phyloP scores from a whole-genome alignment of 2,888 invertebrate genomes.

The Drosophila peninsularis region DNA sequence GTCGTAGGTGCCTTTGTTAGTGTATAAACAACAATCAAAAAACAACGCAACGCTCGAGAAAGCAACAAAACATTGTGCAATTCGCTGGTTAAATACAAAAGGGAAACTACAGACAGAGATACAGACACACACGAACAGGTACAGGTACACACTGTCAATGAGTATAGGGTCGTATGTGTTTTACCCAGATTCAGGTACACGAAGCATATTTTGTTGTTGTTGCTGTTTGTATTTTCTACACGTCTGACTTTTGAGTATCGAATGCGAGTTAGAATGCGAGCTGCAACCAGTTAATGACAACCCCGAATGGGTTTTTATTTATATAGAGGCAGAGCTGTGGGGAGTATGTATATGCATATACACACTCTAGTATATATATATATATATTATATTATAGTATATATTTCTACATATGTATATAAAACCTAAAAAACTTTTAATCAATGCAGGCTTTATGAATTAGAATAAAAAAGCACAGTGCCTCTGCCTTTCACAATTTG shows the following conservation, averaged over 20 bases:
- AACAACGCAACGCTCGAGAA: conserved; percentile 63
- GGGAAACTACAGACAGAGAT: conserved; percentile 38
- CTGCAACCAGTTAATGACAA: conserved; percentile 8
- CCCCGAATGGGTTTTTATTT: background rate
- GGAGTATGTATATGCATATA: background rate
- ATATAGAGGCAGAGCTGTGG: background rate
- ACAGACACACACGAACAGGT: background rate
- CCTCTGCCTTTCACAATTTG: too few species aligned
- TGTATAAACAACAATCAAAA: conserved; percentile 13
- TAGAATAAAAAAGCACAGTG: background rate
- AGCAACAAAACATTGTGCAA: conserved; percentile 58
- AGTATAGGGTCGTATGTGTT: conserved; percentile 28
- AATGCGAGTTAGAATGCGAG: conserved; percentile 40
- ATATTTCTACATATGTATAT: background rate
- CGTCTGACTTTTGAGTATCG: conserved; percentile 25
- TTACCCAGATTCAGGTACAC: conserved; percentile 51
- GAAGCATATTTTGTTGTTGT: conserved; percentile 2
- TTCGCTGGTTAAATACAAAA: conserved; percentile 52
- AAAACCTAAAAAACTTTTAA: background rate
- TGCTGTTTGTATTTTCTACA: conserved; percentile 20
- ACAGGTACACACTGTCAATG: conserved; percentile 3
- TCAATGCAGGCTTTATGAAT: background rate
- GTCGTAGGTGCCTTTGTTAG: conserved; percentile 1
- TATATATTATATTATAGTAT: too few species aligned
- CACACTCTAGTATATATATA: too few species aligned